phyloP scores from a whole-genome alignment of 1,140 invertebrate genomes.

The Meloidogyne exigua region DNA sequence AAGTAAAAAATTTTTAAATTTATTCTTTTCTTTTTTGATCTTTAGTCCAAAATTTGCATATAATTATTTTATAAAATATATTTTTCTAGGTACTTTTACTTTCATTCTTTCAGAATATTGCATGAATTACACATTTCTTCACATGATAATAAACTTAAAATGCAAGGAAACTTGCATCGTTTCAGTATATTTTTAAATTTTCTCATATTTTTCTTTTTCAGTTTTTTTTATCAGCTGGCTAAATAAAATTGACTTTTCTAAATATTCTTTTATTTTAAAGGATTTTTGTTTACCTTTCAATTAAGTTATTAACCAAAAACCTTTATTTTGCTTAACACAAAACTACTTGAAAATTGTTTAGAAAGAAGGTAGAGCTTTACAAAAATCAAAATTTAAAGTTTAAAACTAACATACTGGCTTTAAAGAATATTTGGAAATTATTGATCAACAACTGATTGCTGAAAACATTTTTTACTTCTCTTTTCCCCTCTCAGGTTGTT shows the following conservation, averaged over 20 bases:
- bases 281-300: not conserved
- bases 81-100: not conserved
- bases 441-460: not conserved
- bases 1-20: no score
- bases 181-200: not conserved
- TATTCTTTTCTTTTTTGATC: not conserved
- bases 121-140: not conserved
- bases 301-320: not conserved
- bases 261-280: not conserved
- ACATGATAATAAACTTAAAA: not conserved
- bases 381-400: not conserved
- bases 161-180: not conserved
- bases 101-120: not conserved
- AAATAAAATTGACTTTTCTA: not conserved
- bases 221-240: not conserved
- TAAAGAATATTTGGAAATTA: not conserved
- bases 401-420: not conserved
- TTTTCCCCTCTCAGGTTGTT: not conserved
- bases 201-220: not conserved
- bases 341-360: no score
- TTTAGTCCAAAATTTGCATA: conserved; percentile 1
- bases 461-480: not conserved
- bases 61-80: not conserved
- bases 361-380: not conserved
- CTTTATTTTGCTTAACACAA: not conserved